A percentile compares a stretch with the other conserved stretches of the same genome.
phyloP scores from a whole-genome alignment of 2,888 invertebrate species.

The Andrena flavipes region DNA sequence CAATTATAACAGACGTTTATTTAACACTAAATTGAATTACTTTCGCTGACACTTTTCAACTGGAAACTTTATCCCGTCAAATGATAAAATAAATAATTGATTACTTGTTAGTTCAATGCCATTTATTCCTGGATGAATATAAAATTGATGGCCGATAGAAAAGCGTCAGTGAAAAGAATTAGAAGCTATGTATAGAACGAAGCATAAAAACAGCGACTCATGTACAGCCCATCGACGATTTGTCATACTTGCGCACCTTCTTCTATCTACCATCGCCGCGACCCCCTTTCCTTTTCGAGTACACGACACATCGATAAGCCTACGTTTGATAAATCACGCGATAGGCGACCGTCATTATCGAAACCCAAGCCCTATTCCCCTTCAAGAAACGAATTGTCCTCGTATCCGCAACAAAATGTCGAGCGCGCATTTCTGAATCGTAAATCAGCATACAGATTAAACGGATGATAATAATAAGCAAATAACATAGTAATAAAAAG shows the following conservation, averaged over 20 bases:
- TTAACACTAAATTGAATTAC: too few species aligned
- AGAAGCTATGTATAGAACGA: slow-evolving; percentile 10
- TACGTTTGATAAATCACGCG: slow-evolving; percentile 81
- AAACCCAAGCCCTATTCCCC: slow-evolving; percentile 13
- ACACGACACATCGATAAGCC: slow-evolving; percentile 73
- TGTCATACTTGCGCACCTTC: slow-evolving; percentile 70
- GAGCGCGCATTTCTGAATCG: neutral
- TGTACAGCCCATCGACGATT: slow-evolving; percentile 65
- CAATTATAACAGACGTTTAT: too few species aligned
- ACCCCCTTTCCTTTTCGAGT: slow-evolving; percentile 39
- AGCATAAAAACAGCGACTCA: slow-evolving; percentile 11
- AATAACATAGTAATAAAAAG: neutral
- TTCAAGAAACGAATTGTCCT: slow-evolving; percentile 15
- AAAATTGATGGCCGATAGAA: slow-evolving; percentile 4
- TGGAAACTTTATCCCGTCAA: too few species aligned
- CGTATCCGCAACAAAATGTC: slow-evolving; percentile 12
- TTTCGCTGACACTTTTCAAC: too few species aligned
- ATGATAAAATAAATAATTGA: too few species aligned
- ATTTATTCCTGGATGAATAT: neutral
- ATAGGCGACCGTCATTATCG: slow-evolving; percentile 79
- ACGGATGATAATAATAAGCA: neutral
- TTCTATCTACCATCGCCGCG: slow-evolving; percentile 34
- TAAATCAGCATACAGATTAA: neutral
- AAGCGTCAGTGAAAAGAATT: neutral
- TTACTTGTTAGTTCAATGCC: neutral